A percentile compares a stretch with the other conserved stretches of the same genome.
phyloP scores from a whole-genome alignment of 2,797 vertebrate species.

The Aselliscus stoliczkanus region DNA sequence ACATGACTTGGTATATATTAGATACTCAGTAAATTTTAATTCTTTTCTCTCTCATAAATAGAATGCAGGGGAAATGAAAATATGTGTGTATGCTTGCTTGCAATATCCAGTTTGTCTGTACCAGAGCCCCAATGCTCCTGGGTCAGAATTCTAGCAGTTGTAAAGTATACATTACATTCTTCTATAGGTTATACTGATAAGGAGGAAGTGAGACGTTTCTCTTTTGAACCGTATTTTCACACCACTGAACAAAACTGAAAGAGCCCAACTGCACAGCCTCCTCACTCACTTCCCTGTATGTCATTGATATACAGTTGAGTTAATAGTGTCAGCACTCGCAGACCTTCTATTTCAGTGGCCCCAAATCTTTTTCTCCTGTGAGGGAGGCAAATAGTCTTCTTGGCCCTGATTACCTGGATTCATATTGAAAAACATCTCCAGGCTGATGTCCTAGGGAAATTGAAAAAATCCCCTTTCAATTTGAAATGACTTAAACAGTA shows the following conservation, averaged over 20 bases:
- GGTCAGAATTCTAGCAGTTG: not conserved
- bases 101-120: not conserved
- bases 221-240: not conserved
- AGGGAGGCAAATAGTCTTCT: not conserved
- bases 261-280: not conserved
- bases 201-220: not conserved
- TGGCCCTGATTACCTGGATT: conserved; percentile 52
- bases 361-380: conserved; percentile 26
- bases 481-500: conserved; percentile 36
- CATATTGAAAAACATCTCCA: conserved; percentile 45
- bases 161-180: not conserved
- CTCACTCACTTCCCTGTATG: not conserved
- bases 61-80: not conserved
- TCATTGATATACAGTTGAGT: not conserved
- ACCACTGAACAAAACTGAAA: not conserved
- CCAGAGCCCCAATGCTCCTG: not conserved
- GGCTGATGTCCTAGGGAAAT: conserved; percentile 41
- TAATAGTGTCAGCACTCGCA: not conserved
- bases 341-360: not conserved
- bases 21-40: not conserved
- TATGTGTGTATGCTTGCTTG: not conserved
- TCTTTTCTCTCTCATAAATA: not conserved
- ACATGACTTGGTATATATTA: not conserved
- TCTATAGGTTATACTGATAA: not conserved
- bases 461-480: conserved; percentile 35